A percentile compares a stretch with the other conserved stretches of the same genome.
Evolutionary conservation across 2,888 invertebrate genomes (phyloP).

Genomic region (Cephalotes varians): DNA sequence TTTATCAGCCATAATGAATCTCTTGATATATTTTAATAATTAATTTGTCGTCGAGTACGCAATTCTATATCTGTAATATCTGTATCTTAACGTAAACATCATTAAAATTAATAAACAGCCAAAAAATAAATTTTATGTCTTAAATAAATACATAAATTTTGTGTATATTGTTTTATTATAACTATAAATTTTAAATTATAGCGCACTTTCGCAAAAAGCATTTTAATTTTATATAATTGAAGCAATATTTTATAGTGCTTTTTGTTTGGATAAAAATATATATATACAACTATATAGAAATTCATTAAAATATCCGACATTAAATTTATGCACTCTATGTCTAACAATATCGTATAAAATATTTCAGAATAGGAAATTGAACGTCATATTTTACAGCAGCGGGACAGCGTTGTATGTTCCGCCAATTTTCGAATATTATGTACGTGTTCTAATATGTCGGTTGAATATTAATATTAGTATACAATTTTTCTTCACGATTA

Average conservation of each 20-base stretch:
- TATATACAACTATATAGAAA: not conserved
- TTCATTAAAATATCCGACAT: not conserved
- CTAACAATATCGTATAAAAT: not conserved
- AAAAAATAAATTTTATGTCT: slow-evolving; percentile 7
- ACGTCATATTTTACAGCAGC: not conserved
- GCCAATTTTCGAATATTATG: not conserved
- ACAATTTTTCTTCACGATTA: not conserved
- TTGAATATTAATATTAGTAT: not conserved
- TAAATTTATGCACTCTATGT: not conserved
- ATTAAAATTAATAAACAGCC: slow-evolving; percentile 1
- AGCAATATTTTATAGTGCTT: not conserved
- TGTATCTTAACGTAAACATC: not conserved
- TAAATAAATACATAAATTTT: too few species aligned
- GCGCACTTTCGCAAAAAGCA: not conserved
- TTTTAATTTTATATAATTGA: not conserved
- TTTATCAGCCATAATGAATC: not conserved
- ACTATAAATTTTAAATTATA: not conserved
- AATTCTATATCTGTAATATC: not conserved
- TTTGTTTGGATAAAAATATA: not conserved
- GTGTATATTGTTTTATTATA: too few species aligned
- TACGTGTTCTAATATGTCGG: not conserved
- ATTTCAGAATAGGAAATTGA: not conserved
- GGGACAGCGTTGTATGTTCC: not conserved
- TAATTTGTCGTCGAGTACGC: not conserved
- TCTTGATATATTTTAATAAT: slow-evolving; percentile 5